These are phyloP conservation scores for Cylloceria caligata DNA, from an alignment of 2,888 invertebrate genomes.

Conservation along the genomic window DNA sequence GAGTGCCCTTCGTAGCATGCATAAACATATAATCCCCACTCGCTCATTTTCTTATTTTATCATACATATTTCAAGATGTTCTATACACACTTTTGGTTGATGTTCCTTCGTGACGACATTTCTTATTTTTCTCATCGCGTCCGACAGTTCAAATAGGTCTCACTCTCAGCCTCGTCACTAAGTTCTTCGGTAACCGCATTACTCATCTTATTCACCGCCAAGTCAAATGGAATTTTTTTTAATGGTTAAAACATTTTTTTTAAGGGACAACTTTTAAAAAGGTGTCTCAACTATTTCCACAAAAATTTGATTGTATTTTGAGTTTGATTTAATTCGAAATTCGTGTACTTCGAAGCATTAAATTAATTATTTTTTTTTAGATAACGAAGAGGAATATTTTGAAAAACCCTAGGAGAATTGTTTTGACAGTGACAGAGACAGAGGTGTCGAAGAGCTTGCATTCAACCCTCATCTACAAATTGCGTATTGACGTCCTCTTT, in stretches of 20 bases:
- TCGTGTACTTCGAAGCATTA: background rate
- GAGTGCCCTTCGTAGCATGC: slow-evolving; percentile 82
- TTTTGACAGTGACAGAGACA: no score
- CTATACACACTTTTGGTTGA: slow-evolving; percentile 22
- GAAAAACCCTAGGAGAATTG: no score
- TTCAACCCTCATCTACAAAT: no score
- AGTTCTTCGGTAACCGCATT: slow-evolving; percentile 28
- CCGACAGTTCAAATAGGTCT: slow-evolving; percentile 13
- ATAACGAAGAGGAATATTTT: background rate
- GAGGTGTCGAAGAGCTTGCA: no score
- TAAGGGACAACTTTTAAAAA: background rate
- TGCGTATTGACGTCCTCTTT: no score
- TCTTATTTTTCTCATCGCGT: background rate
- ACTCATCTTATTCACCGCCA: slow-evolving; percentile 17
- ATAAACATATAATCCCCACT: slow-evolving; percentile 75
- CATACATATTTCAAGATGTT: slow-evolving; percentile 70
- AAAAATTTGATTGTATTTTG: background rate
- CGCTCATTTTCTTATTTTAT: slow-evolving; percentile 47
- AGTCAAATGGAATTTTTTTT: slow-evolving; percentile 23
- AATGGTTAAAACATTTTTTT: slow-evolving; percentile 23
- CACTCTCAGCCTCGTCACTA: slow-evolving; percentile 21
- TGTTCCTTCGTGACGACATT: background rate
- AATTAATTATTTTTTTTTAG: background rate
- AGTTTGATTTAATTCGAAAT: background rate
- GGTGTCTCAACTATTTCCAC: background rate